Conservation (phyloP, 2,113 vertebrate species). For the Tupaia tana region DNA sequence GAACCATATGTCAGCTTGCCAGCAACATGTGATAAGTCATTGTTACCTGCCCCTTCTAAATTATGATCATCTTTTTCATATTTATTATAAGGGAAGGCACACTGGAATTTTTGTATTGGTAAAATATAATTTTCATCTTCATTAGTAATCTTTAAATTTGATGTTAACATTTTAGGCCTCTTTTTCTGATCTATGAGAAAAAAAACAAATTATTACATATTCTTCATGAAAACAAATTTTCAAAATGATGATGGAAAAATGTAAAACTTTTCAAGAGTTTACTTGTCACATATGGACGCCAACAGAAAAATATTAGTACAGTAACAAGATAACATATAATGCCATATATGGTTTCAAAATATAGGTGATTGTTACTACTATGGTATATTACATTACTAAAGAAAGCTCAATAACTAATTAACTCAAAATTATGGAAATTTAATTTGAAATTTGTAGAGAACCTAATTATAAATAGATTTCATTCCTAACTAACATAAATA, state of each 20-base stretch:
- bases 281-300: not conserved
- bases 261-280: conserved; percentile 32
- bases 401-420: conserved; percentile 30
- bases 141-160: conserved; percentile 81
- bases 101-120: conserved; percentile 67
- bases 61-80: conserved; percentile 67
- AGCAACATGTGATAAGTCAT: conserved; percentile 72
- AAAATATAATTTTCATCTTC: conserved; percentile 72
- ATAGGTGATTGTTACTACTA: not conserved
- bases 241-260: conserved; percentile 36
- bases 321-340: conserved; percentile 26
- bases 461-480: conserved; percentile 56
- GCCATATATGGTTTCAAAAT: conserved; percentile 12
- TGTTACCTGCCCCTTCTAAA: conserved; percentile 72
- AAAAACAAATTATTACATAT: conserved; percentile 50
- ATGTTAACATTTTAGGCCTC: conserved; percentile 80
- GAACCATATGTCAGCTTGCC: conserved; percentile 71
- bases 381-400: not conserved
- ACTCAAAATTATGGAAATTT: conserved; percentile 55
- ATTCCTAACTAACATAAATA: conserved; percentile 6
- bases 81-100: conserved; percentile 72
- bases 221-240: conserved; percentile 60
- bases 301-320: conserved; percentile 18
- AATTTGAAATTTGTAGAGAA: conserved; percentile 43
- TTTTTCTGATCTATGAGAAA: conserved; percentile 85